Evolutionary conservation across 2,113 vertebrate species (phyloP).

Genomic region (Calidris pygmaea): DNA sequence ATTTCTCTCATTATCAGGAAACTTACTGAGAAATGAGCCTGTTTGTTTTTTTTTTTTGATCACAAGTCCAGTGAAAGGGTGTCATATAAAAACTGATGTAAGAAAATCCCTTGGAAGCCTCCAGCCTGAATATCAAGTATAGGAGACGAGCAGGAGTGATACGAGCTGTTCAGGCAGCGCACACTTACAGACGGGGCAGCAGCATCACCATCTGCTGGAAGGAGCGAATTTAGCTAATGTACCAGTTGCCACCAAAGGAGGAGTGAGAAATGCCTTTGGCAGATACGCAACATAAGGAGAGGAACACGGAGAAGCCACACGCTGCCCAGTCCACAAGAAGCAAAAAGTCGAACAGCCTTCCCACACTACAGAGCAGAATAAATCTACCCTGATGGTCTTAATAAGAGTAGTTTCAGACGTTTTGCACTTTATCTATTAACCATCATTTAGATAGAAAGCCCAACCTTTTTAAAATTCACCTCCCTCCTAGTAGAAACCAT

Average conservation of each 20-base stretch:
- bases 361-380: background rate
- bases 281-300: background rate
- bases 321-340: background rate
- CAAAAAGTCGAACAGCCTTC: background rate
- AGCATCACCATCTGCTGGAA: conserved; percentile 60
- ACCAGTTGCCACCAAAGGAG: conserved; percentile 36
- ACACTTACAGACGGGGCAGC: background rate
- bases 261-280: conserved; percentile 53
- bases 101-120: conserved; percentile 61
- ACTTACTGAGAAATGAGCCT: conserved; percentile 27
- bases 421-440: background rate
- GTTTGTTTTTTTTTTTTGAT: conserved; percentile 27
- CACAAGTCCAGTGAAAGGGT: conserved; percentile 26
- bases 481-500: background rate
- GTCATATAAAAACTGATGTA: conserved; percentile 18
- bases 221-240: background rate
- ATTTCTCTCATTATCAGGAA: background rate
- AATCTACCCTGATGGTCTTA: background rate
- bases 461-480: background rate
- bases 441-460: background rate
- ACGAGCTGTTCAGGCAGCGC: background rate
- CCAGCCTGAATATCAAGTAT: conserved; percentile 10
- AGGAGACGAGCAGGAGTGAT: conserved; percentile 5
- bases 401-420: background rate
- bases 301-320: background rate